Percentiles rank a stretch among this genome's conserved stretches.
phyloP scores from a whole-genome alignment of 2,888 invertebrate species.

The Drosophila neonasuta region DNA sequence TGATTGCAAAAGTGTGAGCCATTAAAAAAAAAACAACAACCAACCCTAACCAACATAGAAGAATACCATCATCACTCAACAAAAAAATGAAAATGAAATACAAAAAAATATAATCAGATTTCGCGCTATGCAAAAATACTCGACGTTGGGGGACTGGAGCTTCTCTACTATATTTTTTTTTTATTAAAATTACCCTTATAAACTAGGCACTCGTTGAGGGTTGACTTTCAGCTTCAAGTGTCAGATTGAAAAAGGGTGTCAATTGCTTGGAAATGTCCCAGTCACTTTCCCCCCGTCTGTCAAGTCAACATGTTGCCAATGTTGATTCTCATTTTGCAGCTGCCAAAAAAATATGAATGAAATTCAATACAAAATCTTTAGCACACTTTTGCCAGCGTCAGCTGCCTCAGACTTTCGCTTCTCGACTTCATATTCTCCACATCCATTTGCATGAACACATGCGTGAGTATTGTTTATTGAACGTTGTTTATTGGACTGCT shows the following conservation, averaged over 20 bases:
- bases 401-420: slow-evolving; percentile 21
- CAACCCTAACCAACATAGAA: slow-evolving; percentile 30
- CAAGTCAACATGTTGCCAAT: slow-evolving; percentile 80
- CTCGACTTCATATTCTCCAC: slow-evolving; percentile 27
- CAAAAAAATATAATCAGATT: slow-evolving; percentile 61
- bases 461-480: slow-evolving; percentile 22
- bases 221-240: slow-evolving; percentile 57
- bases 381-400: slow-evolving; percentile 38
- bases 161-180: slow-evolving; percentile 44
- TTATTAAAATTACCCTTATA: slow-evolving; percentile 75
- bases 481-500: slow-evolving; percentile 23
- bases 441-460: slow-evolving; percentile 4
- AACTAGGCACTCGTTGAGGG: slow-evolving; percentile 47
- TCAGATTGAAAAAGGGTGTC: slow-evolving; percentile 70
- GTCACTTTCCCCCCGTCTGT: slow-evolving; percentile 50
- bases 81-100: slow-evolving; percentile 10
- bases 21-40: slow-evolving; percentile 20
- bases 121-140: slow-evolving; percentile 61
- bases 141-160: slow-evolving; percentile 26
- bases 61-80: slow-evolving; percentile 34
- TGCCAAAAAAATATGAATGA: slow-evolving; percentile 61
- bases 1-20: slow-evolving; percentile 46
- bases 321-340: slow-evolving; percentile 51
- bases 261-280: slow-evolving; percentile 67
- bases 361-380: slow-evolving; percentile 50